phyloP scores from a whole-genome alignment of 1,140 invertebrate species.

The Musca domestica region DNA sequence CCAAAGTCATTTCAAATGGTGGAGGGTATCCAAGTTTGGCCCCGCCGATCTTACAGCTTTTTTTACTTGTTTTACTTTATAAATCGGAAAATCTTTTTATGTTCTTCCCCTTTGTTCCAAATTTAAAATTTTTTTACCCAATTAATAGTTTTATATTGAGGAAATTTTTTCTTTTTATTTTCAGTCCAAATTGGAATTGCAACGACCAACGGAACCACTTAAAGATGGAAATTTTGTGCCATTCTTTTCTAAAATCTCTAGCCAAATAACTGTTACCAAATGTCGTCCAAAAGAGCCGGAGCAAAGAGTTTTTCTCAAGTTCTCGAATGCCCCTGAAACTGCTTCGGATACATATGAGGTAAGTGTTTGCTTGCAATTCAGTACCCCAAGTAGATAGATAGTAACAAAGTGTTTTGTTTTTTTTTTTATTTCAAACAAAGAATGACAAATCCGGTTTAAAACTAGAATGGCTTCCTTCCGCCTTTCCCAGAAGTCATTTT shows the following conservation, averaged over 20 bases:
- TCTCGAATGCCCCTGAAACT: not conserved
- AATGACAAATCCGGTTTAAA: conserved; percentile 34
- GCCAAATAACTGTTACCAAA: conserved; percentile 6
- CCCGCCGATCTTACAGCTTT: too few relatives aligned
- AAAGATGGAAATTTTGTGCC: conserved; percentile 34
- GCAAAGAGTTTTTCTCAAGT: conserved; percentile 19
- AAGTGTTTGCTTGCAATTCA: not conserved
- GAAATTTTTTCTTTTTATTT: not conserved
- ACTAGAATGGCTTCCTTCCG: conserved; percentile 41
- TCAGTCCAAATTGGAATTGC: conserved; percentile 35
- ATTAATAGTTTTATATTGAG: not conserved
- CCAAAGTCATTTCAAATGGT: too few relatives aligned
- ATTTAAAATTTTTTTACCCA: too few relatives aligned
- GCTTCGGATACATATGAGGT: not conserved
- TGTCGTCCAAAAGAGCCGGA: conserved; percentile 30
- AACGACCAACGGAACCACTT: conserved; percentile 36
- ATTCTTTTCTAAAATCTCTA: conserved; percentile 15
- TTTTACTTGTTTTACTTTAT: too few relatives aligned
- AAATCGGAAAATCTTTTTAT: too few relatives aligned
- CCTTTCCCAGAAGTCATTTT: conserved; percentile 41
- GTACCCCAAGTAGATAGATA: conserved; percentile 26
- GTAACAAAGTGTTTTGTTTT: not conserved
- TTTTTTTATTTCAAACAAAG: conserved; percentile 13
- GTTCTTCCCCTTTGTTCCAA: too few relatives aligned
- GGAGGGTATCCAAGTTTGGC: too few relatives aligned